Percentiles rank a stretch among this genome's conserved stretches.
phyloP scores from a whole-genome alignment of 2,888 invertebrate genomes.

The Melangyna quadrimaculata region DNA sequence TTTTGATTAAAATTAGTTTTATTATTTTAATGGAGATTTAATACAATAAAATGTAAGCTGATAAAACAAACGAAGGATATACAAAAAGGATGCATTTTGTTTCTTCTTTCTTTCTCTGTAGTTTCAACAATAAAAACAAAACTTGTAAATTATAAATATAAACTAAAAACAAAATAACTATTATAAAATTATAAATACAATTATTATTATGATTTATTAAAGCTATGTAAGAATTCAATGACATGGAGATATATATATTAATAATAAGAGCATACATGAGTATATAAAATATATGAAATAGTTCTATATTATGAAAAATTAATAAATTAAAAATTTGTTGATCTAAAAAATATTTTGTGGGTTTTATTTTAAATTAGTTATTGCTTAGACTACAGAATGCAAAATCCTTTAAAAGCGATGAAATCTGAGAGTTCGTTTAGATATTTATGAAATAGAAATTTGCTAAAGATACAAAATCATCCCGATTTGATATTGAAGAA shows the following conservation, averaged over 20 bases:
- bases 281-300: conserved; percentile 65
- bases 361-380: neutral
- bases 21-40: conserved; percentile 15
- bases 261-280: conserved; percentile 37
- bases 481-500: too few relatives aligned
- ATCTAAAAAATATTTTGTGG: conserved; percentile 38
- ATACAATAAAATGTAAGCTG: neutral
- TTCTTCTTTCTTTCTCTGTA: neutral
- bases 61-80: conserved; percentile 9
- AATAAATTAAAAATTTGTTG: conserved; percentile 72
- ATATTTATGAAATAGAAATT: too few relatives aligned
- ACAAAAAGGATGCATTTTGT: conserved; percentile 19
- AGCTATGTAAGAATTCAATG: conserved; percentile 62
- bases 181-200: conserved; percentile 20
- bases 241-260: conserved; percentile 41
- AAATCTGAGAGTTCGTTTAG: too few relatives aligned
- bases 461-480: too few relatives aligned
- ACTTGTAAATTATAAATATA: conserved; percentile 53
- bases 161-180: conserved; percentile 38
- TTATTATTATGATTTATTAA: conserved; percentile 50
- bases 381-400: too few relatives aligned
- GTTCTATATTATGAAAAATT: conserved; percentile 59
- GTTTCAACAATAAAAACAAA: conserved; percentile 27
- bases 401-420: too few relatives aligned
- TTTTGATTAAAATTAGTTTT: neutral